Conservation (phyloP, 2,113 vertebrate species). For the Hyla sarda region DNA sequence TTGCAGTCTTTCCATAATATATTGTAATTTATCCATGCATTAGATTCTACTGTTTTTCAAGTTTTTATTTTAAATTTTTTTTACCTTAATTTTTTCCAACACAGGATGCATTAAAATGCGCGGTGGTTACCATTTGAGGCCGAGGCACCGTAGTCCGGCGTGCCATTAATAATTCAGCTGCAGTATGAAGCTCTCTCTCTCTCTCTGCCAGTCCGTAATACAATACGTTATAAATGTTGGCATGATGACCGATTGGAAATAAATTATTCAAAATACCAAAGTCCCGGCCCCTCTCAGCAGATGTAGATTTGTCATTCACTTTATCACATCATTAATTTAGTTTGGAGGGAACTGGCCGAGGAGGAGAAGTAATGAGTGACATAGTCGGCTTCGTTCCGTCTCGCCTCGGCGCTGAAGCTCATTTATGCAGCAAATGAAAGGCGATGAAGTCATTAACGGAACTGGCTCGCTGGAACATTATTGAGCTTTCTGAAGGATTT, state of each 20-base stretch:
- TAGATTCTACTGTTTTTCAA: not conserved
- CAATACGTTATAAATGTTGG: constrained; percentile 45
- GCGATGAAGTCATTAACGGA: constrained; percentile 41
- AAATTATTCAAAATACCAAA: constrained; percentile 51
- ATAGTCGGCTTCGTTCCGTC: not conserved
- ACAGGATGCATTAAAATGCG: not conserved
- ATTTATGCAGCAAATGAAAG: constrained; percentile 39
- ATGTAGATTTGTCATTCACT: constrained; percentile 48
- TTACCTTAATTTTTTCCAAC: not conserved
- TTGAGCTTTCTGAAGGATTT: constrained; percentile 28
- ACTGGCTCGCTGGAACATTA: constrained; percentile 25
- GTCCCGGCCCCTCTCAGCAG: constrained; percentile 32
- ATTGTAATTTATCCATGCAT: not conserved
- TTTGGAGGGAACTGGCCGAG: not conserved
- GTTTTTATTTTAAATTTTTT: not conserved
- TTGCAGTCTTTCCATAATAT: too few relatives aligned
- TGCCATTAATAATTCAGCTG: not conserved
- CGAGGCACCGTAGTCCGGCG: not conserved
- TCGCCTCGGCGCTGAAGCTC: constrained; percentile 30
- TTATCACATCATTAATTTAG: constrained; percentile 55
- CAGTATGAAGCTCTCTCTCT: not conserved
- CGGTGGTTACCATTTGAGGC: not conserved
- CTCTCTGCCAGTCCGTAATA: constrained; percentile 30
- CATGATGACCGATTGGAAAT: constrained; percentile 30
- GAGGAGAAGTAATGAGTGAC: constrained; percentile 8